A percentile compares a stretch with the other conserved stretches of the same genome.
phyloP scores from a whole-genome alignment of 2,113 vertebrate species.

The Picathartes gymnocephalus region DNA sequence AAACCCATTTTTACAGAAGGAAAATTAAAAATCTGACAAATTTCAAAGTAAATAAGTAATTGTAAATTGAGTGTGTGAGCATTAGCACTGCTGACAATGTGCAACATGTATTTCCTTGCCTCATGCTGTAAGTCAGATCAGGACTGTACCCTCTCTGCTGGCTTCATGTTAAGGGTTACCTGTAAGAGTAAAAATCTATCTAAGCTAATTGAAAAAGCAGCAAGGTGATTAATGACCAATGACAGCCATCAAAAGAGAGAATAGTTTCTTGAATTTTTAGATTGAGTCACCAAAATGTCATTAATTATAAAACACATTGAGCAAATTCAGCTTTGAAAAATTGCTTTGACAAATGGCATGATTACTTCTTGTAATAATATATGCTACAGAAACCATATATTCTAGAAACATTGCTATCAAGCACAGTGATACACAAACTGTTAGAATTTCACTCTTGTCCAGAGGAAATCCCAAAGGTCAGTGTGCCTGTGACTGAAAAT shows the following conservation, averaged over 20 bases:
- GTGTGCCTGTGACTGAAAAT: neutral
- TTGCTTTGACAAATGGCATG: neutral
- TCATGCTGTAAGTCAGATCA: neutral
- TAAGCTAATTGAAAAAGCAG: neutral
- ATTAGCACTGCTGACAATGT: neutral
- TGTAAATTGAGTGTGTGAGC: neutral
- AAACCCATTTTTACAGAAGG: neutral
- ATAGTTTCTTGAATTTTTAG: conserved; percentile 26
- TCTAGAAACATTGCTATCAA: neutral
- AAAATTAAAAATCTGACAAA: neutral
- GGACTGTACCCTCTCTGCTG: neutral
- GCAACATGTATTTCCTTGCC: neutral
- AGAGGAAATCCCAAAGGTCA: neutral
- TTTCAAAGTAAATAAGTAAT: neutral
- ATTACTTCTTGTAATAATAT: neutral
- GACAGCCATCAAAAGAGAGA: conserved; percentile 27
- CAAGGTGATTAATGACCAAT: neutral
- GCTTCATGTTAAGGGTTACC: neutral
- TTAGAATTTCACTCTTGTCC: neutral
- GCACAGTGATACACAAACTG: neutral
- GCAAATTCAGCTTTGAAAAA: neutral
- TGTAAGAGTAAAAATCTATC: neutral
- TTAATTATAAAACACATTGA: conserved; percentile 13
- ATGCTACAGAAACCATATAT: neutral
- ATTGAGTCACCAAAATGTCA: neutral